phyloP scores from a whole-genome alignment of 2,888 invertebrate species.

The Amphimallon solstitiale region DNA sequence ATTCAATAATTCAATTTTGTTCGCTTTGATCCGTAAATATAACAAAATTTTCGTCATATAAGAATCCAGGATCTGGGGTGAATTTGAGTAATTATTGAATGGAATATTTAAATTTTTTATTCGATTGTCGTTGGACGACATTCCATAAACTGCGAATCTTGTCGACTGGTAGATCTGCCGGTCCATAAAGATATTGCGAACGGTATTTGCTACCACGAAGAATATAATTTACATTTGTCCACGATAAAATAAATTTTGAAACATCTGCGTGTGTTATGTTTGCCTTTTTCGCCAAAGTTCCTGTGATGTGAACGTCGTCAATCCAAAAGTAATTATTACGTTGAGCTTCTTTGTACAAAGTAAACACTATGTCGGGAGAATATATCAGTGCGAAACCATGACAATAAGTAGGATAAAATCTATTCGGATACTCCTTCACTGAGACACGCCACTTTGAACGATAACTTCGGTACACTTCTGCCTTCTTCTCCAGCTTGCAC shows the following conservation, averaged over 20 bases:
- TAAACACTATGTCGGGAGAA: slow-evolving; percentile 68
- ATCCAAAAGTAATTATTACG: slow-evolving; percentile 76
- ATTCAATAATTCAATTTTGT: not conserved
- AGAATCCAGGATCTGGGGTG: not conserved
- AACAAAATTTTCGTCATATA: not conserved
- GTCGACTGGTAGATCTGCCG: not conserved
- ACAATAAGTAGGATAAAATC: slow-evolving; percentile 79
- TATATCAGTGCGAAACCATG: slow-evolving; percentile 74
- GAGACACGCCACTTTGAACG: slow-evolving; percentile 83
- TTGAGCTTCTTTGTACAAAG: slow-evolving; percentile 68
- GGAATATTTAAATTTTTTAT: slow-evolving; percentile 16
- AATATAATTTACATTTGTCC: not conserved
- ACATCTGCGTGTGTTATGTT: slow-evolving; percentile 68
- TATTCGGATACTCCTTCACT: slow-evolving; percentile 70
- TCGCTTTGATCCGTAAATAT: not conserved
- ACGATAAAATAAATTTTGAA: slow-evolving; percentile 18
- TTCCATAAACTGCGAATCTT: not conserved
- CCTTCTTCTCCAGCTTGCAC: slow-evolving; percentile 68
- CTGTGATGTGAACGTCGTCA: slow-evolving; percentile 78
- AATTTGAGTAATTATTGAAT: not conserved
- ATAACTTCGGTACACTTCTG: slow-evolving; percentile 69
- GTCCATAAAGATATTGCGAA: slow-evolving; percentile 6
- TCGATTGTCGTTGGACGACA: not conserved
- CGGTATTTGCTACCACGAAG: not conserved
- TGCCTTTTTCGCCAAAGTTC: slow-evolving; percentile 68